These are phyloP conservation scores for Anadara kagoshimensis DNA, from an alignment of 1,140 invertebrate genomes.

Conservation along the genomic window DNA sequence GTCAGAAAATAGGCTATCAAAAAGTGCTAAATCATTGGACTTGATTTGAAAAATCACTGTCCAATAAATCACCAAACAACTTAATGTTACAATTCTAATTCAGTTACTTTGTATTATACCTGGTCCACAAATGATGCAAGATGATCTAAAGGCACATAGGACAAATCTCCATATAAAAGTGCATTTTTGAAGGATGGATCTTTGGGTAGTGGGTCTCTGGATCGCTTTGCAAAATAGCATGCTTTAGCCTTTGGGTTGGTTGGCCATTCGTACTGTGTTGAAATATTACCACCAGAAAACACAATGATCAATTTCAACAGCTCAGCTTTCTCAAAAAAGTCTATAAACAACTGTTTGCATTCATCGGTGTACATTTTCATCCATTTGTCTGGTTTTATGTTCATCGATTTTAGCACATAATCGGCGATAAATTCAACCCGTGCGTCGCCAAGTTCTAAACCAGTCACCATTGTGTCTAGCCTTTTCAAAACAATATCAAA, in stretches of 20 bases:
- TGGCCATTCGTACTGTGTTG: slow-evolving; percentile 78
- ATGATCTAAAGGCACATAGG: slow-evolving; percentile 91
- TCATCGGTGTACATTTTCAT: slow-evolving; percentile 88
- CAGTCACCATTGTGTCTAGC: slow-evolving; percentile 1
- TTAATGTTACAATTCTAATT: no score
- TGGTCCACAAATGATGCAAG: slow-evolving; percentile 93
- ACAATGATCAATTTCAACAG: slow-evolving; percentile 60
- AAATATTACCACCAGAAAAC: slow-evolving; percentile 61
- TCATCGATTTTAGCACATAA: slow-evolving; percentile 90
- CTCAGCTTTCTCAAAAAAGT: slow-evolving; percentile 87
- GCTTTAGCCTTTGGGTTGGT: slow-evolving; percentile 83
- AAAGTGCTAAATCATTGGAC: no score
- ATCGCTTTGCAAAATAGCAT: slow-evolving; percentile 90
- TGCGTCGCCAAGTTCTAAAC: slow-evolving; percentile 77
- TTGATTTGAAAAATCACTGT: no score
- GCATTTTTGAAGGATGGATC: slow-evolving; percentile 80
- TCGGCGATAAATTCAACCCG: slow-evolving; percentile 88
- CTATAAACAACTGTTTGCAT: slow-evolving; percentile 84
- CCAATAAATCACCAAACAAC: no score
- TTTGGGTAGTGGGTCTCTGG: slow-evolving; percentile 81
- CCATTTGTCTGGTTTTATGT: slow-evolving; percentile 96
- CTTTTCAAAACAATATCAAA: no score
- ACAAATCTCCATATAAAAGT: slow-evolving; percentile 91
- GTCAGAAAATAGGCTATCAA: no score
- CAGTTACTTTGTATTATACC: slow-evolving; percentile 78